Conservation (phyloP, 2,113 vertebrate genomes). For the Cinclus mexicanus region DNA sequence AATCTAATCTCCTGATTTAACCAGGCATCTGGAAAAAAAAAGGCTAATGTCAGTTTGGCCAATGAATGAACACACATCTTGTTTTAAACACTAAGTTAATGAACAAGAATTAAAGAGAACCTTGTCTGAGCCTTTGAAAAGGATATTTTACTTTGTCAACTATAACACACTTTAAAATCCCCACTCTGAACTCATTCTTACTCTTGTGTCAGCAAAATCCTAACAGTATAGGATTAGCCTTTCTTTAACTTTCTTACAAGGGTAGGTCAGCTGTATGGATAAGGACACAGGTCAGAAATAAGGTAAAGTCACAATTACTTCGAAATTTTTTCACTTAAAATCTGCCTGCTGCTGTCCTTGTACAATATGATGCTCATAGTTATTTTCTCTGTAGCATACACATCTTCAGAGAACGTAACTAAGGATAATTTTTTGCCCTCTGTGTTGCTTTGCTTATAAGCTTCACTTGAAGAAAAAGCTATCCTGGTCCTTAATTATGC, state of each 20-base stretch:
- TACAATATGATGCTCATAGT: neutral
- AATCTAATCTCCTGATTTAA: neutral
- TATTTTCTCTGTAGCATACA: neutral
- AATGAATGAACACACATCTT: neutral
- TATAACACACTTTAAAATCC: neutral
- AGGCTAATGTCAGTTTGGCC: neutral
- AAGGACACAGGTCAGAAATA: neutral
- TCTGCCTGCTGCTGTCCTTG: neutral
- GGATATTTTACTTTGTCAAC: neutral
- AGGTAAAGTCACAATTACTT: neutral
- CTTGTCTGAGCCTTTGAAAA: neutral
- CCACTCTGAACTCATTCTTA: neutral
- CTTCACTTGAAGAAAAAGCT: constrained; percentile 1
- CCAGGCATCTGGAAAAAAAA: neutral
- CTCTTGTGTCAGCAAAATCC: neutral
- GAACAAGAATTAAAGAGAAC: neutral
- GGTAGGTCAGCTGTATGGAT: neutral
- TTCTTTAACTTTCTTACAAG: neutral
- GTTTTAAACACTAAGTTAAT: neutral
- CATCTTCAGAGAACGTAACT: neutral
- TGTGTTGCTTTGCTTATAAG: neutral
- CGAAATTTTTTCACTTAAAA: neutral
- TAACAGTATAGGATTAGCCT: neutral
- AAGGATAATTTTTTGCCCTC: neutral
- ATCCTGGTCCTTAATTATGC: neutral